Percentiles rank a stretch among this genome's conserved stretches.
These are phyloP conservation scores for Melanocharis versteri DNA, from an alignment of 2,113 vertebrate genomes.

Conservation along the genomic window DNA sequence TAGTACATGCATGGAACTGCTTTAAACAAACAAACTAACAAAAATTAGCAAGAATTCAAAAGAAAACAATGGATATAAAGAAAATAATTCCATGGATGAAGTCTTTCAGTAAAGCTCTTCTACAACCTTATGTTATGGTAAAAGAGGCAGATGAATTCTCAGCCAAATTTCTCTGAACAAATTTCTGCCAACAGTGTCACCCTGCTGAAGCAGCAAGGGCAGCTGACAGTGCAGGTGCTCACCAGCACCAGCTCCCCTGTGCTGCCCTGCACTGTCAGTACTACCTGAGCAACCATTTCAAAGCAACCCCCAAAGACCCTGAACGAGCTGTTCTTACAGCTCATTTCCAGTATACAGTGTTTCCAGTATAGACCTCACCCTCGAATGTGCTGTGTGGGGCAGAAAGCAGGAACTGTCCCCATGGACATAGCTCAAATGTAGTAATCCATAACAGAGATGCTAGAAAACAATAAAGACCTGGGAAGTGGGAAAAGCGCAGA, in stretches of 20 bases:
- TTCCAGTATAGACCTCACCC: neutral
- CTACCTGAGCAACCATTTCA: neutral
- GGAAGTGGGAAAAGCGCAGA: fast-evolving
- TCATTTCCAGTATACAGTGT: no score
- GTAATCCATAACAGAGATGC: neutral
- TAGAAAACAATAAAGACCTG: neutral
- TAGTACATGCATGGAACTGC: neutral
- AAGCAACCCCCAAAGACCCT: neutral
- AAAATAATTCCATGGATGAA: neutral
- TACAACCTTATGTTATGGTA: neutral
- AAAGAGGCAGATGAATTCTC: neutral
- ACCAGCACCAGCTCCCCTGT: neutral
- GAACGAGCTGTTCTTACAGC: neutral
- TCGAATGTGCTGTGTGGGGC: neutral
- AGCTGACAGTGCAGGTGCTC: neutral
- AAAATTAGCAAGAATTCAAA: neutral
- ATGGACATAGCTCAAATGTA: neutral
- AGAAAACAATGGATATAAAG: neutral
- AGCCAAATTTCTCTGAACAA: neutral
- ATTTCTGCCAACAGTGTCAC: neutral
- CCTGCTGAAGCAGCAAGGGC: neutral
- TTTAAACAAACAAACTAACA: neutral
- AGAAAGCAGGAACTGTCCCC: neutral
- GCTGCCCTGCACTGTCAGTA: neutral
- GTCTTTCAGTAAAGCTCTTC: neutral